Conservation (phyloP, 1,140 invertebrate genomes). For the Ostrea edulis region DNA sequence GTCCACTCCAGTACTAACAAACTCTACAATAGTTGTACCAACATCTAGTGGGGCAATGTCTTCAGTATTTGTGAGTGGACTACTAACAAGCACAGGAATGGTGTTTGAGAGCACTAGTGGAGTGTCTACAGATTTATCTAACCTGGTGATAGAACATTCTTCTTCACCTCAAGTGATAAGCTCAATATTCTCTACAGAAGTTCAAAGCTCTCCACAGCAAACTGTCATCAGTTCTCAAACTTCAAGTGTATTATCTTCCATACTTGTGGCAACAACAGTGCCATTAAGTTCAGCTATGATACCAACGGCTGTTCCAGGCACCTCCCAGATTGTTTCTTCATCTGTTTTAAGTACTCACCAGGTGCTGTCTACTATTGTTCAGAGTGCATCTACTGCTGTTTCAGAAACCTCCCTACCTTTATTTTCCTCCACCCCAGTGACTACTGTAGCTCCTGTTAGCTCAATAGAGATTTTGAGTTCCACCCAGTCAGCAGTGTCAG, state of each 20-base stretch:
- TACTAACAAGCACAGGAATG: background rate
- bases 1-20: conserved; percentile 3
- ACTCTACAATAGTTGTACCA: background rate
- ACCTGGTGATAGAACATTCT: background rate
- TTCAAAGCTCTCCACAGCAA: background rate
- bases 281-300: background rate
- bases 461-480: background rate
- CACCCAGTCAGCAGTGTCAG: background rate
- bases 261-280: background rate
- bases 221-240: conserved; percentile 2
- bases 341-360: background rate
- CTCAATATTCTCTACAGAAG: background rate
- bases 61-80: background rate
- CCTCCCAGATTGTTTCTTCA: background rate
- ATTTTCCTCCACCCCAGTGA: background rate
- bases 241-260: background rate
- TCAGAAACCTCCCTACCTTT: background rate
- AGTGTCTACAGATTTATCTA: background rate
- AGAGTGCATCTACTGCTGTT: background rate
- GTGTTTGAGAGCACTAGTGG: background rate
- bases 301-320: background rate
- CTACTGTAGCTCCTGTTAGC: background rate
- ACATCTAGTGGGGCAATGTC: background rate
- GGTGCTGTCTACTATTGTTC: background rate
- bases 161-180: background rate